Evolutionary conservation across 2,888 invertebrate species (phyloP).

Genomic region (Parascotia fuliginaria): DNA sequence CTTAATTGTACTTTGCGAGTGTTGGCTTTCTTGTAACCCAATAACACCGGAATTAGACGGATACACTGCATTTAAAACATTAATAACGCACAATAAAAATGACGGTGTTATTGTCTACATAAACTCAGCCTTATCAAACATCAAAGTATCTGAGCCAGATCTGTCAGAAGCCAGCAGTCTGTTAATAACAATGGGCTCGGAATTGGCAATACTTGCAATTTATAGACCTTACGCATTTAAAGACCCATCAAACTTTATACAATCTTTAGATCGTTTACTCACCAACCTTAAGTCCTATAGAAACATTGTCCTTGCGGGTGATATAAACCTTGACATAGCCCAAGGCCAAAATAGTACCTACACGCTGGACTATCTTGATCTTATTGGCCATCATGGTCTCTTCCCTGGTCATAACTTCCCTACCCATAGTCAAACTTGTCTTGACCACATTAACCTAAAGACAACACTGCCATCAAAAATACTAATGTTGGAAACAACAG

Average conservation of each 20-base stretch:
- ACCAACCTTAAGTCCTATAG: neutral
- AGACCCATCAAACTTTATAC: neutral
- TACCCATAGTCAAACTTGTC: constrained; percentile 4
- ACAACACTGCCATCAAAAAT: neutral
- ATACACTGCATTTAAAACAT: no score
- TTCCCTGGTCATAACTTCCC: constrained; percentile 2
- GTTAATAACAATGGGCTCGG: neutral
- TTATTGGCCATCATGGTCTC: constrained; percentile 2
- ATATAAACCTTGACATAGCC: constrained; percentile 3
- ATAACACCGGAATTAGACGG: neutral
- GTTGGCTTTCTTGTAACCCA: neutral
- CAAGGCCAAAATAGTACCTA: neutral
- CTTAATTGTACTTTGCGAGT: neutral
- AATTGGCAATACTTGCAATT: neutral
- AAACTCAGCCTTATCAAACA: neutral
- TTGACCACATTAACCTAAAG: constrained; percentile 3
- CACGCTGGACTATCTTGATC: neutral
- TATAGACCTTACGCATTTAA: constrained; percentile 2
- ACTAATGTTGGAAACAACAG: neutral
- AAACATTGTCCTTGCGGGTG: neutral
- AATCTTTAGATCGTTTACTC: neutral
- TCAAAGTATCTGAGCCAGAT: neutral
- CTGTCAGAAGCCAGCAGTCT: neutral
- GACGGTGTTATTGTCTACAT: neutral
- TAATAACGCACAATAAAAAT: neutral